Evolutionary conservation across 2,888 invertebrate genomes (phyloP).

Genomic region (Oegoconia quadripuncta): DNA sequence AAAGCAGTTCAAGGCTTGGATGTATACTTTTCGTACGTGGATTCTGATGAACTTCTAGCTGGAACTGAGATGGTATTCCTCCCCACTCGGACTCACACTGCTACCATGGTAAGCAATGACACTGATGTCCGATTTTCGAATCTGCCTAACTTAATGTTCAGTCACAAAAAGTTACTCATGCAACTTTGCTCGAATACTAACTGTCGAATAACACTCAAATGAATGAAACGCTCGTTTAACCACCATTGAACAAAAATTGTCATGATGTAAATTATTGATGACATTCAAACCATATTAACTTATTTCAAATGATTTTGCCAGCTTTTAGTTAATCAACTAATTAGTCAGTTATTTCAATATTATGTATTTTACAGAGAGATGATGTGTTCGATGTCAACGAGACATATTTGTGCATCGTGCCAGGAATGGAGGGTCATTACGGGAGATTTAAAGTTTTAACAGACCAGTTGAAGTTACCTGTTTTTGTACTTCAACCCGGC

Average conservation of each 20-base stretch:
- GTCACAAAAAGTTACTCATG: too few species aligned
- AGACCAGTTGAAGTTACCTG: slow-evolving; percentile 5
- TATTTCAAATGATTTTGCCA: too few species aligned
- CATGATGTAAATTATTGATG: too few species aligned
- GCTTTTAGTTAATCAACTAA: too few species aligned
- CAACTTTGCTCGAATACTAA: too few species aligned
- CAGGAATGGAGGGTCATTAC: slow-evolving; percentile 8
- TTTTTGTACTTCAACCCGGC: slow-evolving; percentile 5
- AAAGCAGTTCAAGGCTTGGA: slow-evolving; percentile 34
- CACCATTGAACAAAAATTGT: too few species aligned
- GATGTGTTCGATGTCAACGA: not conserved
- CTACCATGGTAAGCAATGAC: slow-evolving; percentile 23
- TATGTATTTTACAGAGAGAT: not conserved
- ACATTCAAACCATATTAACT: too few species aligned
- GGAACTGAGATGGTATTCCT: slow-evolving; percentile 41
- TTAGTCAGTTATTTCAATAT: too few species aligned
- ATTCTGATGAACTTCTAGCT: slow-evolving; percentile 45
- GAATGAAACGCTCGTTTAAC: too few species aligned
- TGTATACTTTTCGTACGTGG: slow-evolving; percentile 37
- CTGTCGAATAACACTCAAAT: too few species aligned
- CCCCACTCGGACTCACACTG: slow-evolving; percentile 31
- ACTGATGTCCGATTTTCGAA: too few species aligned
- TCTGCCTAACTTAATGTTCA: too few species aligned
- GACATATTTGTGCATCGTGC: slow-evolving; percentile 4
- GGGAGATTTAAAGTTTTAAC: slow-evolving; percentile 2